Evolutionary conservation across 2,888 invertebrate species (phyloP), one percentile per base, ranked within the genome.

Genomic region (Drosophila nr. perissopoda): DNA sequence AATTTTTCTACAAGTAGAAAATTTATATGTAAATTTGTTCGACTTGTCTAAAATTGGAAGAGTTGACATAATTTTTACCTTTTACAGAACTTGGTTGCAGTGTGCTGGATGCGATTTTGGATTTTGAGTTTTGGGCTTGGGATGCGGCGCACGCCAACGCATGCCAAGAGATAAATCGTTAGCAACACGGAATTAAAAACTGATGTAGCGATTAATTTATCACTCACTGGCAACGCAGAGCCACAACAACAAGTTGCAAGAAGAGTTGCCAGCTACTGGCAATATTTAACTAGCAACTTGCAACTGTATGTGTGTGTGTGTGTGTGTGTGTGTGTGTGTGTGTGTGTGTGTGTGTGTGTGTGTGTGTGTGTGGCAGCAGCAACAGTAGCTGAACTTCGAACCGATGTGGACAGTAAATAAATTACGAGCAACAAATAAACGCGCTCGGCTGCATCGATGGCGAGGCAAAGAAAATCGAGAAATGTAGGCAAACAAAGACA

Each of bases 181-280:
- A 78, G 86, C 76, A 91, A 91, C 89, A 90, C 87, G 86, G 92
- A 91, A 92, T 92, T 91, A 91, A 91, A 91, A 91, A 91, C 92
- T 91, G 92, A 92, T 92, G 91, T 90, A 92, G 91, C 91, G 92
- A 91, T 91, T 92, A 92, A 91, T 91, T 92, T 91, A 92, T 91
- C 92, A 91, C 90, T 92, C 90, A 82, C 80, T 86, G 80, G 81
- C 76, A 81, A 65, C 69, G 76, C 38, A 62, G 34, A 61, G 71
- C 53, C 69, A 36, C 38, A 38, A 38, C 72, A 74, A 51, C 52
- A 54, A 72, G 76, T 40, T 58, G 61, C 57, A 72, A 73, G 72
- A 67, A 74, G 80, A 73, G 73, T 72, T 64, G 59, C 75, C 83
- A 69, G 78, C 86, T 80, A 73, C 65, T 72, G 73, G 78, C 86